Evolutionary conservation across 2,888 invertebrate species (phyloP), one percentile per base, ranked within the genome.

Genomic region (Lasioglossum morio): DNA sequence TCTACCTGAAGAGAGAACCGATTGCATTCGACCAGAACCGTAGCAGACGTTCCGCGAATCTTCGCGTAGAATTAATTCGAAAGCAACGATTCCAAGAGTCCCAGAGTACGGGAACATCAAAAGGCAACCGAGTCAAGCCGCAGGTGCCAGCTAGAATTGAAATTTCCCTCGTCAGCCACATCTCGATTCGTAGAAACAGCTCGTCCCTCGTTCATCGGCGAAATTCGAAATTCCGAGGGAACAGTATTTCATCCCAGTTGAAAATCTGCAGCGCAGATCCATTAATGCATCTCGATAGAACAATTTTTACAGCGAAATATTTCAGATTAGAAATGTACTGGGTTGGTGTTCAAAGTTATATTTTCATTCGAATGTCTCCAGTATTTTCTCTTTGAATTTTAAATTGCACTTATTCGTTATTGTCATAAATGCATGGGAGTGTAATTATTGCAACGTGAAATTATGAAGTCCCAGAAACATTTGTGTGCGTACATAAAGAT

Each of bases 191-290:
- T 30, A 63, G 30, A 30, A 19, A n/a, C 34, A 16, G 16, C 37
- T 19, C 43, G 16, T 10, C 63, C 34, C 19, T 57, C 46, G 27
- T 34, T 27, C n/a, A 46, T 30, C 77, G 70, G 70, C 70, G 46
- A 48, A 77, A 81, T n/a, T 69, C 69, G 69, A 69, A 80, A 80
- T 77, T 77, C 60, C 81, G 4, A 37, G 60, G 16, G 60, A 46
- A 76, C 34, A 8, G 76, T 69, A 57, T 80, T 75, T 34, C 57
- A n/a, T 46, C 53, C 27, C 1, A 10, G 4, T 53, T 19, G 37
- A 63, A 73, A 60, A 34, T 40, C 40, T 8, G 1, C 57, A 43
- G 30, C 19, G 53, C 53, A 16, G 0, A 5, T 23, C 4, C n/a
- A n/a, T 10, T 23, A 23, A 23, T 53, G 23, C 8, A 23, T 3